phyloP scores from a whole-genome alignment of 2,888 invertebrate genomes.

The Ormyrus thymus region DNA sequence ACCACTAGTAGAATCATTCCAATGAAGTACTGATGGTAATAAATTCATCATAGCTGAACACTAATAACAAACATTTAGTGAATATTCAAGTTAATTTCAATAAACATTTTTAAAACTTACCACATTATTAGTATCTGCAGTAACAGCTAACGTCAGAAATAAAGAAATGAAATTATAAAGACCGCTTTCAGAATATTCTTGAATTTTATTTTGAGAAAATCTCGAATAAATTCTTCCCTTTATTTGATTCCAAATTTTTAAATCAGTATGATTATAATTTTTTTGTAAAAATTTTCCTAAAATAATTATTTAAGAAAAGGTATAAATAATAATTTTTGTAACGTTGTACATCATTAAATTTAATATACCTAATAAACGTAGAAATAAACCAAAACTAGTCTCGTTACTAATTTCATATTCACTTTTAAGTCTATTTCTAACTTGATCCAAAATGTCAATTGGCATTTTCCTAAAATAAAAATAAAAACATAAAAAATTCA shows the following conservation, averaged over 20 bases:
- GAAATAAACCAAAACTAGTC: slow-evolving; percentile 76
- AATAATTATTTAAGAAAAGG: slow-evolving; percentile 4
- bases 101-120: slow-evolving; percentile 64
- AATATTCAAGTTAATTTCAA: neutral
- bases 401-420: slow-evolving; percentile 66
- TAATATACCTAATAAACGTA: slow-evolving; percentile 73
- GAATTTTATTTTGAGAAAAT: slow-evolving; percentile 78
- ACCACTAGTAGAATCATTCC: slow-evolving; percentile 56
- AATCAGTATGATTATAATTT: slow-evolving; percentile 64
- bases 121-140: slow-evolving; percentile 73
- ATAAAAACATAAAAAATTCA: neutral
- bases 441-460: slow-evolving; percentile 70
- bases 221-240: slow-evolving; percentile 79
- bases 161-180: slow-evolving; percentile 77
- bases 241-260: slow-evolving; percentile 75
- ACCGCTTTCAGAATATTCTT: slow-evolving; percentile 77
- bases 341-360: neutral
- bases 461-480: slow-evolving; percentile 63
- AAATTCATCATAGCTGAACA: slow-evolving; percentile 69
- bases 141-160: slow-evolving; percentile 74
- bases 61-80: slow-evolving; percentile 57
- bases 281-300: slow-evolving; percentile 70
- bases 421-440: slow-evolving; percentile 70
- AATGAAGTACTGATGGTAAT: slow-evolving; percentile 64
- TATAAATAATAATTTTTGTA: slow-evolving; percentile 59